phyloP scores from a whole-genome alignment of 2,113 vertebrate species.

The Genyomyrus donnyi region DNA sequence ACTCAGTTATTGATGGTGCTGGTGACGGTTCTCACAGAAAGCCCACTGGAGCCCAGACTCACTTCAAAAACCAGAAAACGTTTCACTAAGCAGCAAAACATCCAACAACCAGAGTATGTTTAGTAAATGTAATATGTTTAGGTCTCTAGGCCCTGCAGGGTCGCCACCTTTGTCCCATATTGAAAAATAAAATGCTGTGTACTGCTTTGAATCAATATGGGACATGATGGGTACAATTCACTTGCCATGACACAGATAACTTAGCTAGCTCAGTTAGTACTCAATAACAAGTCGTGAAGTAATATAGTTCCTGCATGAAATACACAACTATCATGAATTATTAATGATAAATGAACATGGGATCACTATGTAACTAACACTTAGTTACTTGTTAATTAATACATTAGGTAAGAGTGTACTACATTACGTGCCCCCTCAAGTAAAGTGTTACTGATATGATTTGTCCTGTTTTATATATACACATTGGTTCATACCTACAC shows the following conservation, averaged over 20 bases:
- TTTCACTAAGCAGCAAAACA: not conserved
- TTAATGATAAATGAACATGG: not conserved
- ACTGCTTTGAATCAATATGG: not conserved
- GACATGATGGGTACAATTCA: not conserved
- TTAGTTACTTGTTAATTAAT: not conserved
- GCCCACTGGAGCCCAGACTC: not conserved
- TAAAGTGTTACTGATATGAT: not conserved
- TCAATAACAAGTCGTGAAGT: not conserved
- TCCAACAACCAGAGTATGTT: not conserved
- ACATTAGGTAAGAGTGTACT: not conserved
- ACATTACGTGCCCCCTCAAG: not conserved
- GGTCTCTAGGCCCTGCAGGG: too few species aligned
- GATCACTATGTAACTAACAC: not conserved
- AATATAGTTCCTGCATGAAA: not conserved
- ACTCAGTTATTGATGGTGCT: not conserved
- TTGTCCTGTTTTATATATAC: not conserved
- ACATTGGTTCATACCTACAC: not conserved
- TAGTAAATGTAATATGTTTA: not conserved
- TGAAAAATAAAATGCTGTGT: not conserved
- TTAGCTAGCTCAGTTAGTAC: not conserved
- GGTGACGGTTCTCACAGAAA: not conserved
- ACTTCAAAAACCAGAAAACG: not conserved
- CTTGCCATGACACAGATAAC: not conserved
- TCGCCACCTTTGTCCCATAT: too few species aligned
- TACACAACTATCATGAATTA: not conserved